These are phyloP conservation scores for Selene dorsalis DNA, from an alignment of 2,797 vertebrate species.

Conservation along the genomic window DNA sequence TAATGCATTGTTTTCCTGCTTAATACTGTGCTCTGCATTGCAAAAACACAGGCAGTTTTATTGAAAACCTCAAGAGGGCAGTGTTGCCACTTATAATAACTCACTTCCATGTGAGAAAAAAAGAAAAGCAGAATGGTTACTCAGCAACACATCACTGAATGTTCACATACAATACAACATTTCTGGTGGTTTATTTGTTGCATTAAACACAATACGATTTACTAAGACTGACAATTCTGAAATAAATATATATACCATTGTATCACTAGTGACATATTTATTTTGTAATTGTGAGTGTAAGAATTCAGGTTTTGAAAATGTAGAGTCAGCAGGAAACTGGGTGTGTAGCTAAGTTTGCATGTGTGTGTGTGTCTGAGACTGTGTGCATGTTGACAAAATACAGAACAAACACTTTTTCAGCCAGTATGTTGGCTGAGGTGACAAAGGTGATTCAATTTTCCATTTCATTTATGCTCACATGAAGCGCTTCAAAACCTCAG, in stretches of 20 bases:
- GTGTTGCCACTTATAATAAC: constrained; percentile 54
- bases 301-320: background rate
- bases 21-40: background rate
- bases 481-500: constrained; percentile 6
- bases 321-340: background rate
- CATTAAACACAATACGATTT: background rate
- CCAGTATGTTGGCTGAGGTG: constrained; percentile 1
- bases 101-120: background rate
- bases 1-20: background rate
- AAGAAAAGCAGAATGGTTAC: constrained; percentile 1
- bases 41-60: constrained; percentile 1
- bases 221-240: background rate
- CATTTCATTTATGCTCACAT: constrained; percentile 24
- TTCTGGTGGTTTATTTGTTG: background rate
- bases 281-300: background rate
- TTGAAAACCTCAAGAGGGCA: constrained; percentile 67
- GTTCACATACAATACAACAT: background rate
- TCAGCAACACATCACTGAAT: constrained; percentile 32
- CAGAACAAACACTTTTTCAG: background rate
- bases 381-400: background rate
- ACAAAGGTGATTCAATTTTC: constrained; percentile 16
- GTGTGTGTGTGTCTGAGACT: background rate
- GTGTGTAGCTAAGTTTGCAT: too few species aligned
- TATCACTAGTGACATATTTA: background rate
- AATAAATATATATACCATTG: background rate